Evolutionary conservation across 2,113 vertebrate species (phyloP), one percentile per base, ranked within the genome.

Genomic region (Clarias magur): DNA sequence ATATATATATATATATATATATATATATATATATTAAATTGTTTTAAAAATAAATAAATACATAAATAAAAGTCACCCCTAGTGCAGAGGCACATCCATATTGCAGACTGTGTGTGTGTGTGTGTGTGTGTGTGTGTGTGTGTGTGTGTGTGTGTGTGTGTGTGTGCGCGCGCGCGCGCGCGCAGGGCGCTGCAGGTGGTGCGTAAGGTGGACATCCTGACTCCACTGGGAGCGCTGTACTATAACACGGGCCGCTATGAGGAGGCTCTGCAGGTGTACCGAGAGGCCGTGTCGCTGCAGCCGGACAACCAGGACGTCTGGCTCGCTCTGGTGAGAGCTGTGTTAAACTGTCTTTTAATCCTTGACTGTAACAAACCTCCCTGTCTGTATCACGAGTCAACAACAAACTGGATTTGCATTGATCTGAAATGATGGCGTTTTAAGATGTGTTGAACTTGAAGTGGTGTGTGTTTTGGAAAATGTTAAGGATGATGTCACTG

Each of bases 201-300:
- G 0, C 95, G 93, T 88, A 97, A 95, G 48, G 95, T 96, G 12
- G 98, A 99, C 88, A 96, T 97, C 86, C 90, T 99, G 78, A 96
- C 97, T 0, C 98, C 98, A 0, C 93, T 99, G 21, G 98, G 98
- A 82, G 98, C 98, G 0, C 95, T 99, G 4, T 99, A 97, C 88
- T 99, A 99, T 91, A 99, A 99, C 95, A 99, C 98, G 0, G 97
- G 96, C 0, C 94, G 96, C 0, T 97, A 97, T 0, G 94, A 97
- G 11, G 98, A 98, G 54, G 98, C 98, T 0, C 87, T 98, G 89
- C 96, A 95, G 89, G 93, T 99, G 15, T 99, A 99, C 94, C 93
- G 93, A 72, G 97, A 99, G 89, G 98, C 97, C 0, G 94, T 93
- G 0, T 84, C 90, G 0, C 95, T 98, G 60, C 96, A 98, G 91